These are phyloP conservation scores for Drosophila baimaii DNA, from an alignment of 1,140 invertebrate genomes.

Conservation along the genomic window DNA sequence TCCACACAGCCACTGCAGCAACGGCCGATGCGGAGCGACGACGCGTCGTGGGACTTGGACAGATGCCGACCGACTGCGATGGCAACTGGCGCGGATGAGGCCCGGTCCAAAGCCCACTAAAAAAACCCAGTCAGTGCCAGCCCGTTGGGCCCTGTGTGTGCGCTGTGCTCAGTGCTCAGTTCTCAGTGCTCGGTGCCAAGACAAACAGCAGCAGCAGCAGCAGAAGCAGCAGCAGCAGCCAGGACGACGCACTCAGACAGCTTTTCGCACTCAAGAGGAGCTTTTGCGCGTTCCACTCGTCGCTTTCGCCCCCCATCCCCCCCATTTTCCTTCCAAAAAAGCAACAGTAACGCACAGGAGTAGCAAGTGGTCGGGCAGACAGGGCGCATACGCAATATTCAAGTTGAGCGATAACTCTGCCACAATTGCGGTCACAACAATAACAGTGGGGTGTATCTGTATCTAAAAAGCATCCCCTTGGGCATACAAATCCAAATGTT, in stretches of 20 bases:
- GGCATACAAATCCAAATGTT: not conserved
- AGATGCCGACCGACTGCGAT: constrained; percentile 68
- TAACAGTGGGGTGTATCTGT: not conserved
- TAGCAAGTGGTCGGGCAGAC: constrained; percentile 14
- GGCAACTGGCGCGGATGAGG: constrained; percentile 17
- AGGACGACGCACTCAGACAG: constrained; percentile 41
- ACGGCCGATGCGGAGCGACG: constrained; percentile 49
- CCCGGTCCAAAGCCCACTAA: constrained; percentile 21
- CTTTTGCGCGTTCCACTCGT: not conserved
- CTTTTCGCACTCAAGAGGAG: constrained; percentile 21
- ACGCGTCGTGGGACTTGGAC: constrained; percentile 73
- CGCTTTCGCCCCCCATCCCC: not conserved
- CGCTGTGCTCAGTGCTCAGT: not conserved
- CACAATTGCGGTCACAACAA: not conserved
- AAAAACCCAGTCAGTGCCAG: not conserved
- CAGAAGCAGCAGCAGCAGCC: constrained; percentile 7
- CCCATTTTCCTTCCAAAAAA: not conserved
- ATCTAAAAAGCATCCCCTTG: not conserved
- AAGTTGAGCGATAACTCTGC: constrained; percentile 5
- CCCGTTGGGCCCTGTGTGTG: not conserved
- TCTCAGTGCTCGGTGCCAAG: not conserved
- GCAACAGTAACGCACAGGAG: constrained; percentile 30
- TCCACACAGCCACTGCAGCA: constrained; percentile 25
- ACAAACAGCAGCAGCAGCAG: constrained; percentile 7
- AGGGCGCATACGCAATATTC: constrained; percentile 50